Percentiles rank a stretch among this genome's conserved stretches.
phyloP scores from a whole-genome alignment of 1,140 invertebrate genomes.

The Trichonephila inaurata region DNA sequence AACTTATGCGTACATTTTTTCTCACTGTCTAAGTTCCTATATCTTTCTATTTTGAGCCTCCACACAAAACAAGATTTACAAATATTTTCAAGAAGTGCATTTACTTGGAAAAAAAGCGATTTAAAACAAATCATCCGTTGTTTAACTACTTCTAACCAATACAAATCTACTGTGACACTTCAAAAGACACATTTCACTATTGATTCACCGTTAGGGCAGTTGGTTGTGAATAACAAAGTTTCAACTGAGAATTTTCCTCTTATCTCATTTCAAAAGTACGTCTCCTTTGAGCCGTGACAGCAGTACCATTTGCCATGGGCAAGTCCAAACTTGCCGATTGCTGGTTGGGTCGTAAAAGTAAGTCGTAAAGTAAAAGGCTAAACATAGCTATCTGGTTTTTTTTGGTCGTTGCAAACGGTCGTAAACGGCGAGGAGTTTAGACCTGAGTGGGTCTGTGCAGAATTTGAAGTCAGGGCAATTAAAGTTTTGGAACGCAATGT shows the following conservation, averaged over 20 bases:
- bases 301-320: background rate
- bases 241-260: background rate
- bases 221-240: background rate
- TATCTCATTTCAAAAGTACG: background rate
- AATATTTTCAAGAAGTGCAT: too few relatives aligned
- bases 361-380: slow-evolving; percentile 46
- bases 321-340: slow-evolving; percentile 32
- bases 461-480: slow-evolving; percentile 22
- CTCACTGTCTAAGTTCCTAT: too few relatives aligned
- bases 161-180: background rate
- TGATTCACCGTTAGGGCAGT: background rate
- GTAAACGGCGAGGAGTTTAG: slow-evolving; percentile 28
- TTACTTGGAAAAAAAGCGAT: too few relatives aligned
- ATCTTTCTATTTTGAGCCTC: too few relatives aligned
- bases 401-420: slow-evolving; percentile 32
- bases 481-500: slow-evolving; percentile 43
- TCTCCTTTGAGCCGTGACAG: background rate
- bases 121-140: too few relatives aligned
- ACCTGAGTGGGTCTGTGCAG: background rate
- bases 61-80: too few relatives aligned
- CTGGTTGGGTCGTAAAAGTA: background rate
- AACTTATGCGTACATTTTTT: too few relatives aligned
- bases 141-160: too few relatives aligned
- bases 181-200: background rate
- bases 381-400: slow-evolving; percentile 39